Evolutionary conservation across 2,888 invertebrate genomes (phyloP), one percentile per base, ranked within the genome.

Genomic region (Agrochola circellaris): DNA sequence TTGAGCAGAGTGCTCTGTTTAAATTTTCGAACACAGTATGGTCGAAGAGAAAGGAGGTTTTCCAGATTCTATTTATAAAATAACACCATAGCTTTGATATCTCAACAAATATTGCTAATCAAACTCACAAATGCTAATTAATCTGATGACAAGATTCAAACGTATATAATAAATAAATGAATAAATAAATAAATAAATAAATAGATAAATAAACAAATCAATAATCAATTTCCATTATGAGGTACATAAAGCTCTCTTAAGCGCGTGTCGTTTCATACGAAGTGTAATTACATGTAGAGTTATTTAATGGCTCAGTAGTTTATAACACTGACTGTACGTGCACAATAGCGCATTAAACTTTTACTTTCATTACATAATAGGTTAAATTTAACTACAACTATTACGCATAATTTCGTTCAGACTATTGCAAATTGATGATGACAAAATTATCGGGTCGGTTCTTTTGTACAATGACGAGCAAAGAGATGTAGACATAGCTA

Each of bases 371-470:
- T 90, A 88, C 88, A 88, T 87, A 93, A 93, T 89, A 89, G 88
- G 89, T 91, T 88, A 88, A 68, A 83, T 85, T 88, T 90, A 89
- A 93, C 90, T 89, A 89, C 87, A 87, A 80, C 84, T 75, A 88
- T 86, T 83, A 87, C 81, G 87, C 85, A 89, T 91, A 91, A 92
- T 92, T 90, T 87, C 70, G 79, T 80, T 84, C 82, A 82, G 85
- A 89, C 87, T 81, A 90, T 90, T 89, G 89, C 87, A 85, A 88
- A 71, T 89, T 88, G 89, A 91, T 92, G 92, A 93, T 87, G 91
- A 92, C 90, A 89, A 94, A 93, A 94, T 93, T 93, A 90, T 91
- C 81, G 85, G 92, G 91, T 93, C 87, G 84, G 91, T 92, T 93
- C 81, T 91, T 93, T 94, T 94, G 93, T 94, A 90, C 34, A 65